phyloP scores from a whole-genome alignment of 2,797 vertebrate genomes.

The Garrulus glandarius region DNA sequence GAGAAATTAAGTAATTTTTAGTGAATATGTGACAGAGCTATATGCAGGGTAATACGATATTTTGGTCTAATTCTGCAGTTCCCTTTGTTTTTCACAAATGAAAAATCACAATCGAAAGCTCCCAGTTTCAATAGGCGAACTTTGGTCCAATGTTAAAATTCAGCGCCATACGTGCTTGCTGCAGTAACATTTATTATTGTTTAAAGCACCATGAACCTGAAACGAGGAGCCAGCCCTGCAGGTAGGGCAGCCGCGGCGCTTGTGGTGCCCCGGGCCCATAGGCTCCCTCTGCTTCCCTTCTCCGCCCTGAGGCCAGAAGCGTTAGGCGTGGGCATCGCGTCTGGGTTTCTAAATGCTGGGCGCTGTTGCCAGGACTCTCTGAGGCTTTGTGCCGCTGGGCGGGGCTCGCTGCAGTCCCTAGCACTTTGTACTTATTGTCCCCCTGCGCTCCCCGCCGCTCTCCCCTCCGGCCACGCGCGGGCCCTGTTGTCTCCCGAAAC shows the following conservation, averaged over 20 bases:
- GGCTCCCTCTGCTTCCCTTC: not conserved
- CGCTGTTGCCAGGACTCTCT: accelerated
- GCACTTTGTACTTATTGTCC: too few relatives aligned
- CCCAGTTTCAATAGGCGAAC: accelerated
- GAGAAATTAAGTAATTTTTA: accelerated
- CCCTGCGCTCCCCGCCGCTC: too few relatives aligned
- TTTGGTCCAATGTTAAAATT: accelerated
- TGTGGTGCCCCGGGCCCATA: too few relatives aligned
- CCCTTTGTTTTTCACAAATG: accelerated
- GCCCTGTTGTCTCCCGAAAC: too few relatives aligned
- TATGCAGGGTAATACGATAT: accelerated
- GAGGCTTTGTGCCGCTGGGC: too few relatives aligned
- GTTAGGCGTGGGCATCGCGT: accelerated
- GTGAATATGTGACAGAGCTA: accelerated
- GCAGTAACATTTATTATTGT: not conserved
- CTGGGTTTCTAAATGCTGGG: accelerated
- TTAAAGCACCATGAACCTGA: accelerated
- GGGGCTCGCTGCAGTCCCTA: too few relatives aligned
- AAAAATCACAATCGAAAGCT: accelerated
- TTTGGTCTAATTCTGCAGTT: accelerated
- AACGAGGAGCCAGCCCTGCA: too few relatives aligned
- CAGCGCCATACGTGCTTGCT: accelerated
- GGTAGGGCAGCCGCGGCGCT: accelerated
- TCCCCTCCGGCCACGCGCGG: too few relatives aligned
- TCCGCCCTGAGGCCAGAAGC: accelerated